Conservation (phyloP, 2,113 vertebrate genomes). For the Phrynosoma blainvillii region DNA sequence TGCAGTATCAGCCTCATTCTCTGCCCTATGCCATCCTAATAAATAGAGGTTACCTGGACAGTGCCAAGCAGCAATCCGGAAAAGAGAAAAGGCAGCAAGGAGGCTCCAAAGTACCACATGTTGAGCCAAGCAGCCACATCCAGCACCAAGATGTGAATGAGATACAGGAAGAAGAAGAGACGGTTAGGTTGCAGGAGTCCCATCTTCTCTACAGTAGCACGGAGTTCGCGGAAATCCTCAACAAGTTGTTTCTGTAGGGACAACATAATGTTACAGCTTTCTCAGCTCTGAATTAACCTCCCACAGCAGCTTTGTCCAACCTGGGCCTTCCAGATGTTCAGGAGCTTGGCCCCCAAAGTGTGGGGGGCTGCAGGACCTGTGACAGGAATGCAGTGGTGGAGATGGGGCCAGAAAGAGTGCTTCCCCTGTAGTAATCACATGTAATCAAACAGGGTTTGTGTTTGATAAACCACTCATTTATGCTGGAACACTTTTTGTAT, state of each 20-base stretch:
- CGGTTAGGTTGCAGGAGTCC: conserved; percentile 77
- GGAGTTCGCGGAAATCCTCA: conserved; percentile 80
- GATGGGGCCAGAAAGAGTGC: neutral
- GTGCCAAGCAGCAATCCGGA: conserved; percentile 75
- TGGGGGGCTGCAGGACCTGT: neutral
- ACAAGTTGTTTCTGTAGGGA: conserved; percentile 72
- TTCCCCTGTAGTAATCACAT: neutral
- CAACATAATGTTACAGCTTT: neutral
- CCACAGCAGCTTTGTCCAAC: neutral
- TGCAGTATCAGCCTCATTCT: neutral
- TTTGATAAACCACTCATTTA: neutral
- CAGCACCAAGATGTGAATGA: conserved; percentile 80
- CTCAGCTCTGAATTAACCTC: neutral
- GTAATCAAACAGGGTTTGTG: neutral
- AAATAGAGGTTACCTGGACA: conserved; percentile 73
- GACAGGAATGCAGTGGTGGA: neutral
- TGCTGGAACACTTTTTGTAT: neutral
- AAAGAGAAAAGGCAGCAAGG: conserved; percentile 71
- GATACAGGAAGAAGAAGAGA: conserved; percentile 74
- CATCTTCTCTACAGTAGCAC: conserved; percentile 73
- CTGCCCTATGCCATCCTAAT: neutral
- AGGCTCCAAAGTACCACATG: conserved; percentile 78
- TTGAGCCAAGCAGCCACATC: conserved; percentile 78
- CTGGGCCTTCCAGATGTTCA: neutral
- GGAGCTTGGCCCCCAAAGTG: neutral